These are phyloP conservation scores for Stenoptilia bipunctidactyla DNA, from an alignment of 2,888 invertebrate species.

Conservation along the genomic window DNA sequence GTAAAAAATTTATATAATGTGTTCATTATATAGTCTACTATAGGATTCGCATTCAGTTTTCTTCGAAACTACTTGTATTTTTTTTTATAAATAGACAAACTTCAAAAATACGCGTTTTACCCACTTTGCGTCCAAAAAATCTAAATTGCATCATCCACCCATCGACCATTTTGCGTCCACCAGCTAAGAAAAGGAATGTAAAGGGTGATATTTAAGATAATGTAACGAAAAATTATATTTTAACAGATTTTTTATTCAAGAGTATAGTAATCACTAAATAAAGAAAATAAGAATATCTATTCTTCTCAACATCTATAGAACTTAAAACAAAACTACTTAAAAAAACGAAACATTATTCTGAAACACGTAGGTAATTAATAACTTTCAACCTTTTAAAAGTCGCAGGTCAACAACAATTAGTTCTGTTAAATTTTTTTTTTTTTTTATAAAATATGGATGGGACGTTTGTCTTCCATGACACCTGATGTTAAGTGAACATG, in stretches of 20 bases:
- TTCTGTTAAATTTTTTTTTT: no score
- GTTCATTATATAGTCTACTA: slow-evolving; percentile 15
- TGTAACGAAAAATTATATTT: slow-evolving; percentile 5
- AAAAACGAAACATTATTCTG: not conserved
- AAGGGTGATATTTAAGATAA: slow-evolving; percentile 7
- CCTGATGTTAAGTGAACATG: no score
- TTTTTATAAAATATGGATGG: no score
- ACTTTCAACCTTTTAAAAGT: no score
- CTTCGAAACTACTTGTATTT: slow-evolving; percentile 5
- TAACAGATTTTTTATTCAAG: slow-evolving; percentile 7
- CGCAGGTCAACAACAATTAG: no score
- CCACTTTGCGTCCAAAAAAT: slow-evolving; percentile 13
- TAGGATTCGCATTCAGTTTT: slow-evolving; percentile 7
- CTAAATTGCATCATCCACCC: slow-evolving; percentile 12
- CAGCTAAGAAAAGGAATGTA: slow-evolving; percentile 15
- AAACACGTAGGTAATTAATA: no score
- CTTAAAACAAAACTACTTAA: not conserved
- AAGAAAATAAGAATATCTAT: not conserved
- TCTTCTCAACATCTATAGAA: not conserved
- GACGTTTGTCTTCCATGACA: no score
- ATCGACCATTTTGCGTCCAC: slow-evolving; percentile 13
- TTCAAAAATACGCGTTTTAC: slow-evolving; percentile 11
- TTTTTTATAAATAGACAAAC: slow-evolving; percentile 10
- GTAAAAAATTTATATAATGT: no score
- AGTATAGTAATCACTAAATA: slow-evolving; percentile 1